phyloP scores from a whole-genome alignment of 23 tunicate genomes.

The Ciona savignyi region DNA sequence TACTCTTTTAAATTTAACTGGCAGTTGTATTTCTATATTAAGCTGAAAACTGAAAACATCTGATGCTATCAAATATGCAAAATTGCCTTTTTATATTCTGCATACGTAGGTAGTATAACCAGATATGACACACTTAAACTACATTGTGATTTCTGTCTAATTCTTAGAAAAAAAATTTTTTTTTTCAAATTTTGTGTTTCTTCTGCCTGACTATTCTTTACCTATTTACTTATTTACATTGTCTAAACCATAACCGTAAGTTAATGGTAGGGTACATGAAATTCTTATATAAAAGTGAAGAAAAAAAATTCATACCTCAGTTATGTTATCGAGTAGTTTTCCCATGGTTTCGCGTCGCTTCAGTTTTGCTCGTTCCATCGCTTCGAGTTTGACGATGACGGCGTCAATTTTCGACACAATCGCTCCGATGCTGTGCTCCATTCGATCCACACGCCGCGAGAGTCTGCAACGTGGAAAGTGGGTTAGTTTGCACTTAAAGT shows the following conservation, averaged over 20 bases:
- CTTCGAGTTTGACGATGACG: conserved; percentile 89
- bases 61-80: too few relatives aligned
- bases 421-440: conserved; percentile 97
- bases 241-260: not conserved
- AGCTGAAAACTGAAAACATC: too few relatives aligned
- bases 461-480: too few relatives aligned
- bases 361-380: conserved; percentile 95
- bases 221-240: not conserved
- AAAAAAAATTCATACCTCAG: conserved; percentile 33
- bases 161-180: too few relatives aligned
- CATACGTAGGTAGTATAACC: too few relatives aligned
- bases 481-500: too few relatives aligned
- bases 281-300: not conserved
- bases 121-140: too few relatives aligned
- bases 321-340: conserved; percentile 81
- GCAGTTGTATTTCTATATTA: too few relatives aligned
- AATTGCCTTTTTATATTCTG: too few relatives aligned
- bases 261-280: not conserved
- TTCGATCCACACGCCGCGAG: conserved; percentile 94
- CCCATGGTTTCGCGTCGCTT: conserved; percentile 94
- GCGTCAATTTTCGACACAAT: conserved; percentile 98
- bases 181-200: too few relatives aligned
- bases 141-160: too few relatives aligned
- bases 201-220: not conserved
- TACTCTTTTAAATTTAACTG: too few relatives aligned